phyloP scores from a whole-genome alignment of 2,113 vertebrate species.

The zebrafish (Danio rerio) region GRCz12tu NC_133179.1:9051001-9051500 shows the following conservation, averaged over 20 bases:
- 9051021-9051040: neutral
- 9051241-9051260: constrained; percentile 39
- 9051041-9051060: neutral
- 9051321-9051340: too few species aligned
- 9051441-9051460: too few species aligned
- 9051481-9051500: too few species aligned
- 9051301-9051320: too few species aligned
- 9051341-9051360: too few species aligned
- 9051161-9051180: constrained; percentile 27
- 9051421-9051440: too few species aligned
- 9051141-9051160: constrained; percentile 28
- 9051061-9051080: neutral
- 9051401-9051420: too few species aligned
- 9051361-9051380: too few species aligned
- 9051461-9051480: too few species aligned
- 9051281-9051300: too few species aligned
- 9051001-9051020: neutral
- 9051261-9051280: neutral
- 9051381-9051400: too few species aligned
- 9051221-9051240: constrained; percentile 21
- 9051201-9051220: constrained; percentile 40
- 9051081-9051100: neutral
- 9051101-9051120: neutral
- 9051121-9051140: constrained; percentile 17
- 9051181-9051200: constrained; percentile 30